phyloP scores from a whole-genome alignment of 2,888 invertebrate genomes.

The Catocala sponsa region DNA sequence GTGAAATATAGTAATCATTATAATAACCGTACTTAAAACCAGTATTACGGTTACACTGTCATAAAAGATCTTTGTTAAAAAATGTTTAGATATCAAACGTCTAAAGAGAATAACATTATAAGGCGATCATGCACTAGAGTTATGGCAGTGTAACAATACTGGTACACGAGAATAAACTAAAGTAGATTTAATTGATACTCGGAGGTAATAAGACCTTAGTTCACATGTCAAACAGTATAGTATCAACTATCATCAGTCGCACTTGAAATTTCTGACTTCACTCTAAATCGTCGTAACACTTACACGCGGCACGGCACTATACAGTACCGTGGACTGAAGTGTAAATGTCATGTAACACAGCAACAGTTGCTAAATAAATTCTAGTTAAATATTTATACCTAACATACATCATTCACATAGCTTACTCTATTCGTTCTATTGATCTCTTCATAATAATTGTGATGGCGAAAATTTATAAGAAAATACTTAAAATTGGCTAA shows the following conservation, averaged over 20 bases:
- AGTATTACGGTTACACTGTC: slow-evolving; percentile 67
- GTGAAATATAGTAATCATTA: slow-evolving; percentile 85
- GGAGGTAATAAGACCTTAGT: slow-evolving; percentile 87
- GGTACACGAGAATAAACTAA: slow-evolving; percentile 72
- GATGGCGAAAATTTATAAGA: slow-evolving; percentile 75
- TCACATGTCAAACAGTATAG: slow-evolving; percentile 81
- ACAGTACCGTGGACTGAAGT: slow-evolving; percentile 64
- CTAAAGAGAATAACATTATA: slow-evolving; percentile 38
- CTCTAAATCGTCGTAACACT: slow-evolving; percentile 61
- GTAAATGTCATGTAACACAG: slow-evolving; percentile 72
- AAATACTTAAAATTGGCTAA: slow-evolving; percentile 81
- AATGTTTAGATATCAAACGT: slow-evolving; percentile 49
- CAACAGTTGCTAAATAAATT: slow-evolving; percentile 78
- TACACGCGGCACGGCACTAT: slow-evolving; percentile 59
- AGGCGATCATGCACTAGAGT: slow-evolving; percentile 28
- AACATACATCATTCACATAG: slow-evolving; percentile 75
- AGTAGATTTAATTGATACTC: slow-evolving; percentile 86
- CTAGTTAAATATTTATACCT: slow-evolving; percentile 74
- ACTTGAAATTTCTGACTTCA: slow-evolving; percentile 67
- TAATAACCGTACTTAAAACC: slow-evolving; percentile 78
- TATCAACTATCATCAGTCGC: slow-evolving; percentile 85
- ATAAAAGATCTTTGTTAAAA: slow-evolving; percentile 46
- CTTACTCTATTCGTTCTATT: slow-evolving; percentile 74
- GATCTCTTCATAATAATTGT: slow-evolving; percentile 76
- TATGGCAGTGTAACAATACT: slow-evolving; percentile 66